Conservation (phyloP, 2,797 vertebrate genomes). For the Bucorvus abyssinicus region DNA sequence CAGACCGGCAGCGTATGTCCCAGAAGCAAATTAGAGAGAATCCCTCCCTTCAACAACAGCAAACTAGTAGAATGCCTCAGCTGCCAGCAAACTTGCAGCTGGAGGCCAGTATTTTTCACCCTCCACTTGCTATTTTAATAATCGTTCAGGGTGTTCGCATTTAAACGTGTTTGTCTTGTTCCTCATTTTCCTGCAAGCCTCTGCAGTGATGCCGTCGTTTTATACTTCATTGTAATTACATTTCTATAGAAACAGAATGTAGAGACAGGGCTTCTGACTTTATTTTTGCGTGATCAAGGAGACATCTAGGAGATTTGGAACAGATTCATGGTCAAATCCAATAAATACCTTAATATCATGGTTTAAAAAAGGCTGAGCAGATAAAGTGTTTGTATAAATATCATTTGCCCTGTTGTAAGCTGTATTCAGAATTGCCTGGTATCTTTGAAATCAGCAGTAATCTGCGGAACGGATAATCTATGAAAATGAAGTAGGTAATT, state of each 20-base stretch:
- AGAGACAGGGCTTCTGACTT: neutral
- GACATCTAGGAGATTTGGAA: neutral
- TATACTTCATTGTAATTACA: neutral
- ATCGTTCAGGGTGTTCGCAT: neutral
- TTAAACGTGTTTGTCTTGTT: neutral
- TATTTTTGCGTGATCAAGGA: neutral
- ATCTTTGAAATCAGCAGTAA: neutral
- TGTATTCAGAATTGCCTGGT: neutral
- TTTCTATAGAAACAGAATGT: neutral
- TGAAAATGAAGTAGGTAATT: neutral
- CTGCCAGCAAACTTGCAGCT: neutral
- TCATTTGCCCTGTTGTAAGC: neutral
- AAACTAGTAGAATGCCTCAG: neutral
- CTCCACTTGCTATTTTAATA: neutral
- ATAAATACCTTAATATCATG: neutral
- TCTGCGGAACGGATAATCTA: neutral
- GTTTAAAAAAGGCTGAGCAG: neutral
- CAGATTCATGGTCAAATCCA: neutral
- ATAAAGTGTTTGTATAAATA: neutral
- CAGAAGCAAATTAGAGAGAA: neutral
- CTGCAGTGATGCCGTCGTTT: neutral
- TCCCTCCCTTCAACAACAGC: neutral
- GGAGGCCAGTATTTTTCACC: neutral
- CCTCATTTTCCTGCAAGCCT: neutral
- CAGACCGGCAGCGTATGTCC: neutral